These are phyloP conservation scores for Acromyrmex charruanus DNA, from an alignment of 1,140 invertebrate genomes.

Conservation along the genomic window DNA sequence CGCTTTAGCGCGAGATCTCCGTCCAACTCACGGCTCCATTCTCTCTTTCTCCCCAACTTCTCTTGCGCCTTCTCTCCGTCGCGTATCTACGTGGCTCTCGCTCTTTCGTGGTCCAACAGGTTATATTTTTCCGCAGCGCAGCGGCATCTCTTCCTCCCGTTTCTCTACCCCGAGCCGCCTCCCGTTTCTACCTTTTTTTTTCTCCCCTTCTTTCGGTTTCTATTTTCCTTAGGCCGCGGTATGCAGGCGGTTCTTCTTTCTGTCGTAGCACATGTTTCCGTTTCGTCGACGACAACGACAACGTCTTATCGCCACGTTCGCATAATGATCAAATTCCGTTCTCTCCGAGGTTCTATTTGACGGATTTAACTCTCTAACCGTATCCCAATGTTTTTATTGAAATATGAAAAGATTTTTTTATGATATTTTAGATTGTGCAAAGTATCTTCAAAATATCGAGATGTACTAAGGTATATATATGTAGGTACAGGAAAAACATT, in stretches of 20 bases:
- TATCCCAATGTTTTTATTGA: neutral
- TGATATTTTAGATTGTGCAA: neutral
- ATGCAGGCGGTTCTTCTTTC: constrained; percentile 35
- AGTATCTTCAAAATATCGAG: neutral
- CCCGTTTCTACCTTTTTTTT: constrained; percentile 47
- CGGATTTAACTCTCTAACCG: too few species aligned
- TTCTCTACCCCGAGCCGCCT: constrained; percentile 36
- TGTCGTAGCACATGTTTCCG: constrained; percentile 52
- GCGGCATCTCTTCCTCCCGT: constrained; percentile 65
- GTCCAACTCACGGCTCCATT: constrained; percentile 54
- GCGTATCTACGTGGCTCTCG: constrained; percentile 52
- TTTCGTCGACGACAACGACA: constrained; percentile 44
- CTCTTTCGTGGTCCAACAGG: constrained; percentile 85
- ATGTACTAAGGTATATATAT: neutral
- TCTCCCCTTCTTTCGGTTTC: constrained; percentile 22
- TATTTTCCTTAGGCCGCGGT: constrained; percentile 37
- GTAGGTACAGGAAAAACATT: neutral
- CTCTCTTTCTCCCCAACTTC: constrained; percentile 72
- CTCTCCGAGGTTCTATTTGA: neutral
- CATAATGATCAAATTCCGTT: constrained; percentile 42
- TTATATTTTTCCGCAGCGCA: constrained; percentile 83
- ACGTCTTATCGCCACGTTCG: constrained; percentile 54
- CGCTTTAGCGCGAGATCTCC: constrained; percentile 58
- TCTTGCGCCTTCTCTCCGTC: constrained; percentile 60
- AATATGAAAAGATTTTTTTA: neutral